A percentile compares a stretch with the other conserved stretches of the same genome.
phyloP scores from a whole-genome alignment of 1,140 invertebrate species.

The Medauroidea extradentata region DNA sequence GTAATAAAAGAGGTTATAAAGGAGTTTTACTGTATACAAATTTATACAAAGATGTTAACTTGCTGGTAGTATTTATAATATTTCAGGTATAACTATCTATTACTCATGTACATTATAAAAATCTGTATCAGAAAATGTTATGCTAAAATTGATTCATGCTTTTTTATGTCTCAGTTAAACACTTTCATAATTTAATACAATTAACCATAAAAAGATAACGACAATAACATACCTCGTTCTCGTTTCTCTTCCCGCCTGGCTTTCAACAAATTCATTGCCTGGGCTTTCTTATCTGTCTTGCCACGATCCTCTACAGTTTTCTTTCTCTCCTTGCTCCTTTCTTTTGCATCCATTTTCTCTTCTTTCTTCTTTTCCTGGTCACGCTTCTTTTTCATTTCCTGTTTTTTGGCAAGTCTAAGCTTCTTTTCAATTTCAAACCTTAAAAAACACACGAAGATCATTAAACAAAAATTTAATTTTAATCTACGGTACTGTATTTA shows the following conservation, averaged over 20 bases:
- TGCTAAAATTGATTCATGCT: too few species aligned
- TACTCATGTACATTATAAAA: too few species aligned
- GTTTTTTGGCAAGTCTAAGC: constrained; percentile 77
- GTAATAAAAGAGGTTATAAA: too few species aligned
- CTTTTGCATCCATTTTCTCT: constrained; percentile 65
- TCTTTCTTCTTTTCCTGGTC: constrained; percentile 54
- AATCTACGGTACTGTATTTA: neutral
- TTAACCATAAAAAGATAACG: neutral
- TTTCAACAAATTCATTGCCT: constrained; percentile 87
- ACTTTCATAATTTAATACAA: too few species aligned
- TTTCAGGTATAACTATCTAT: too few species aligned
- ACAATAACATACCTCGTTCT: constrained; percentile 50
- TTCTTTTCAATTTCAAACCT: constrained; percentile 98
- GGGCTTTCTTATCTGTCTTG: constrained; percentile 80
- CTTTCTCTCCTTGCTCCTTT: constrained; percentile 82
- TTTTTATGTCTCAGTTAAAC: too few species aligned
- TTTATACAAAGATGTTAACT: too few species aligned
- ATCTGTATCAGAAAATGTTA: too few species aligned
- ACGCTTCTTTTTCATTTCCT: constrained; percentile 57
- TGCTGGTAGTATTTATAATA: too few species aligned
- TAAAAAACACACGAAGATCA: constrained; percentile 19
- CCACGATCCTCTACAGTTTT: constrained; percentile 86
- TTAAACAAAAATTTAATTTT: neutral
- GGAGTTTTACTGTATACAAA: too few species aligned
- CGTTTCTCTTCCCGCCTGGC: constrained; percentile 82